These are phyloP conservation scores for Garrulus glandarius DNA, from an alignment of 2,797 vertebrate species.

Conservation along the genomic window DNA sequence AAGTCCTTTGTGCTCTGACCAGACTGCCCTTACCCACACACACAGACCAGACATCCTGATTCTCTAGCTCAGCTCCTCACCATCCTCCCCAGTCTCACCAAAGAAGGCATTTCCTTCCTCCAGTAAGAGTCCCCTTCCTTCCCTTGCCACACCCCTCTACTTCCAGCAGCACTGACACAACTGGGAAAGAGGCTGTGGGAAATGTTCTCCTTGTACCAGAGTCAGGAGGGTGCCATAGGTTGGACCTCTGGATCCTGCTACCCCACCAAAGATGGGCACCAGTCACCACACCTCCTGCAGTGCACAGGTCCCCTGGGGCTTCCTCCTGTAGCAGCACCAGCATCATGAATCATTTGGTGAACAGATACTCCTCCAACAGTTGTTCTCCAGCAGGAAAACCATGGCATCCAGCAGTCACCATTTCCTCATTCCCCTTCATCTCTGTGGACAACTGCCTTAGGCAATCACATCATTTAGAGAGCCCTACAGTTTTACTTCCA, in stretches of 20 bases:
- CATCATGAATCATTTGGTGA: background rate
- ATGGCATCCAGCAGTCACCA: accelerated
- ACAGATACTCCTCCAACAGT: background rate
- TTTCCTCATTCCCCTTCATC: background rate
- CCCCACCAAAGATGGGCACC: background rate
- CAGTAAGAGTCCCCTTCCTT: background rate
- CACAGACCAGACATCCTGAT: background rate
- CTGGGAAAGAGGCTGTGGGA: background rate
- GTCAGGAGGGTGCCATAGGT: background rate
- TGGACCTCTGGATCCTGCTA: background rate
- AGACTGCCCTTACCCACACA: background rate
- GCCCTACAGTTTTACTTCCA: background rate
- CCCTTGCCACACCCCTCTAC: no score
- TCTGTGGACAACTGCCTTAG: background rate
- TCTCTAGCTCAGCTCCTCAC: background rate
- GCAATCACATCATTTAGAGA: background rate
- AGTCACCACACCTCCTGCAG: background rate
- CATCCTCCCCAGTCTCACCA: background rate
- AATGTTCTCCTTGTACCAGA: background rate
- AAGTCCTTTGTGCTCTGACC: background rate
- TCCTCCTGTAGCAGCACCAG: background rate
- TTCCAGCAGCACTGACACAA: background rate
- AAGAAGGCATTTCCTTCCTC: background rate
- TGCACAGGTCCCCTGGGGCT: background rate
- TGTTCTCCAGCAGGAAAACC: background rate